phyloP scores from a whole-genome alignment of 2,797 vertebrate genomes.

The Scolopax rusticola region DNA sequence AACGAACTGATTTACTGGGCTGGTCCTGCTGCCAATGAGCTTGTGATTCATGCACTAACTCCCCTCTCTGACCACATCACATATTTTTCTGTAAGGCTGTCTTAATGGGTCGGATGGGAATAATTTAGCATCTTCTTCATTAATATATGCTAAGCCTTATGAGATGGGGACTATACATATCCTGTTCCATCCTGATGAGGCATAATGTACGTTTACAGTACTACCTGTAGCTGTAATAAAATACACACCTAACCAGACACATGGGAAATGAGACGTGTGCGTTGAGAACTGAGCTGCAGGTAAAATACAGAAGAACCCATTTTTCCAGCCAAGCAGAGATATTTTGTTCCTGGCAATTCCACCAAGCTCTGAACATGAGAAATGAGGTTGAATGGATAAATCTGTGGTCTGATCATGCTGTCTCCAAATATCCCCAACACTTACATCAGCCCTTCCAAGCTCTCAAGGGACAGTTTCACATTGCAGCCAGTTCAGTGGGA shows the following conservation, averaged over 20 bases:
- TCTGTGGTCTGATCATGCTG: constrained; percentile 40
- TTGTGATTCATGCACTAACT: constrained; percentile 35
- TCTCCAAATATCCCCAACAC: constrained; percentile 55
- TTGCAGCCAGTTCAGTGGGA: constrained; percentile 29
- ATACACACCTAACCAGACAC: neutral
- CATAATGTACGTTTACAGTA: neutral
- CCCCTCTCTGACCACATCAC: constrained; percentile 14
- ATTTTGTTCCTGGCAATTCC: constrained; percentile 31
- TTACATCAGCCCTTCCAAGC: constrained; percentile 66
- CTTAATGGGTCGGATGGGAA: constrained; percentile 39
- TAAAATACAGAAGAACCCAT: constrained; percentile 17
- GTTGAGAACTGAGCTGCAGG: constrained; percentile 26
- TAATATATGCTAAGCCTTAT: constrained; percentile 24
- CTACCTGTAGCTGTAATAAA: constrained; percentile 20
- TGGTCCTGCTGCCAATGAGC: constrained; percentile 10
- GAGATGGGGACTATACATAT: neutral
- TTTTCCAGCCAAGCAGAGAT: constrained; percentile 14
- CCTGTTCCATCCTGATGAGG: neutral
- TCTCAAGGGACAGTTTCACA: constrained; percentile 44
- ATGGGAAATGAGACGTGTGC: neutral
- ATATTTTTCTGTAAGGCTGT: constrained; percentile 34
- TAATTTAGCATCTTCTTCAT: constrained; percentile 57
- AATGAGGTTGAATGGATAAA: constrained; percentile 65
- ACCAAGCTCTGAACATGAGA: constrained; percentile 44
- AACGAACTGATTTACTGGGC: constrained; percentile 46